These are phyloP conservation scores for Entomobrya multifasciata DNA, from an alignment of 2,888 invertebrate species.

Conservation along the genomic window DNA sequence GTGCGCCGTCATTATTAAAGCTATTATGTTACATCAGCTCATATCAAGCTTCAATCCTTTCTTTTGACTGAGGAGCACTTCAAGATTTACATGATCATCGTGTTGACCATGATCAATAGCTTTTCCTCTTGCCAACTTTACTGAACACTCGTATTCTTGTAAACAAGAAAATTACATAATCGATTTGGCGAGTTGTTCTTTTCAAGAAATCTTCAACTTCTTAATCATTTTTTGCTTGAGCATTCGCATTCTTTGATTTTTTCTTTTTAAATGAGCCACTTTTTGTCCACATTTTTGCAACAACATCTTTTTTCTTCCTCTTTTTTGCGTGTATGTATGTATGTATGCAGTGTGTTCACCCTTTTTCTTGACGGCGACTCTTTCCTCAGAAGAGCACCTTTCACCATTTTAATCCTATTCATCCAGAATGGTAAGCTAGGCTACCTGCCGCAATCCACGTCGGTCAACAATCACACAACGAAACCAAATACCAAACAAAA, in stretches of 20 bases:
- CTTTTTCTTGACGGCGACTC: background rate
- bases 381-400: constrained; percentile 27
- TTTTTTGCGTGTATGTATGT: background rate
- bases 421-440: background rate
- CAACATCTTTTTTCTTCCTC: background rate
- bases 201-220: background rate
- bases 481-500: constrained; percentile 7
- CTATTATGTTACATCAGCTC: background rate
- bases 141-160: background rate
- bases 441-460: background rate
- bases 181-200: constrained; percentile 15
- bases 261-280: background rate
- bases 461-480: too few relatives aligned
- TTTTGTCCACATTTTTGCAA: constrained; percentile 12
- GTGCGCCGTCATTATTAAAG: background rate
- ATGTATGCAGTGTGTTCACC: background rate
- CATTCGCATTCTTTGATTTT: background rate
- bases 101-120: constrained; percentile 22
- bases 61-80: background rate
- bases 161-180: constrained; percentile 14
- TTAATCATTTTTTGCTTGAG: too few relatives aligned
- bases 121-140: background rate
- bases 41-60: background rate
- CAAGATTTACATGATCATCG: background rate
- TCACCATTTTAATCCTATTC: constrained; percentile 21